phyloP scores from a whole-genome alignment of 2,888 invertebrate genomes.

The Disparrhopalites patrizii region DNA sequence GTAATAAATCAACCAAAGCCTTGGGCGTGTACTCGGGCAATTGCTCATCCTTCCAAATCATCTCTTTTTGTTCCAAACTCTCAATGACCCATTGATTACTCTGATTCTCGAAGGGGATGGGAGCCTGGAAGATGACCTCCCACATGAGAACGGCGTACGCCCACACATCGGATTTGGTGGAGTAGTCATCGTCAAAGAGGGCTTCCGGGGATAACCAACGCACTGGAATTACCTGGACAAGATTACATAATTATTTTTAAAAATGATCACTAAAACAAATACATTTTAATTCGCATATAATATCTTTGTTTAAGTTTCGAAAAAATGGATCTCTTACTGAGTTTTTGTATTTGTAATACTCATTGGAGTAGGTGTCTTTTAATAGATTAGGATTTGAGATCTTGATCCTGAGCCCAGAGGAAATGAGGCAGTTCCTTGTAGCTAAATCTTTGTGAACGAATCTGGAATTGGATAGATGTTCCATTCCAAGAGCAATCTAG shows the following conservation, averaged over 20 bases:
- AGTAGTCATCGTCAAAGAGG: conserved; percentile 82
- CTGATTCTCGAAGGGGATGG: conserved; percentile 69
- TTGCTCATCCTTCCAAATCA: conserved; percentile 32
- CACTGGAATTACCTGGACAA: conserved; percentile 76
- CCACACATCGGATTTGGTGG: conserved; percentile 89
- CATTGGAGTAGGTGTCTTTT: conserved; percentile 80
- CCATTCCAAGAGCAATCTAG: conserved; percentile 78
- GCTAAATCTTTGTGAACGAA: conserved; percentile 88
- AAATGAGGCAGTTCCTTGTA: conserved; percentile 83
- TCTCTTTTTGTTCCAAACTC: conserved; percentile 57
- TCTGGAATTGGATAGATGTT: conserved; percentile 68
- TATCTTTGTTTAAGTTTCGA: not conserved
- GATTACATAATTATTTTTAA: too few species aligned
- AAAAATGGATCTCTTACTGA: conserved; percentile 55
- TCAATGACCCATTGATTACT: conserved; percentile 70
- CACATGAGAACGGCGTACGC: conserved; percentile 83
- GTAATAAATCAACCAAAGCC: conserved; percentile 34
- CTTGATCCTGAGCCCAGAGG: conserved; percentile 73
- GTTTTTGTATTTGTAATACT: conserved; percentile 82
- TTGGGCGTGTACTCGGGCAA: conserved; percentile 31
- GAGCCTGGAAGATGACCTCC: conserved; percentile 81
- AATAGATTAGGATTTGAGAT: conserved; percentile 74
- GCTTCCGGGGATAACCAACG: conserved; percentile 90
- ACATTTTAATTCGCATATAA: not conserved
- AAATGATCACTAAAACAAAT: not conserved